Evolutionary conservation across 2,888 invertebrate genomes (phyloP), one percentile per base, ranked within the genome.

Genomic region (Drosophila recens): DNA sequence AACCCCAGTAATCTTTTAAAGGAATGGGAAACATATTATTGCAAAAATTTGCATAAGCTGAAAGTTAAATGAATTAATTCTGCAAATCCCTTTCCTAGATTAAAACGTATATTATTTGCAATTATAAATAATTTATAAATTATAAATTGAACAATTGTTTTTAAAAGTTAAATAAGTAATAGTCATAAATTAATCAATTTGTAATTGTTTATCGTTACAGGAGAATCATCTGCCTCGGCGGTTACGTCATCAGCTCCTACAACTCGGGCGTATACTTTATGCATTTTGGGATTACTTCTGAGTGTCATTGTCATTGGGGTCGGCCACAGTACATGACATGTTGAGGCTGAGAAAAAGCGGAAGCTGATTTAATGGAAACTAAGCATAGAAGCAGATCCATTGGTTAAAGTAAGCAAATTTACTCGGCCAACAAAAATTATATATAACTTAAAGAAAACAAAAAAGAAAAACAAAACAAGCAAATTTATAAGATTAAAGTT

Each of bases 201-300:
- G 23, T 23, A 23, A 30, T 30, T 30, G 30, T 8, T 30, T 30
- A 30, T 30, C 1, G 8, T 65, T 56, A 48, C 49, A 92, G 92
- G 92, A 67, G 92, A 92, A 89, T 92, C 92, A 51, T 92, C 92
- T 58, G 92, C 92, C 58, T 92, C 92, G 52, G 93, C 92, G 63
- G 92, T 93, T 17, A 92, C 92, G 72, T 92, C 92, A 80, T 90
- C 92, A 72, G 91, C 92, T 65, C 86, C 92, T 48, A 87, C 87
- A 63, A 89, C 90, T 48, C 89, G 87, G 69, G 90, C 90, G 20
- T 91, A 90, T 69, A 87, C 90, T 33, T 78, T 90, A 58, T 83
- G 89, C 74, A 82, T 90, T 54, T 70, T 91, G 74, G 89, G 82
- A 23, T 76, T 91, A 79, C 70, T 91, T 13, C 77, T 90, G 63